These are phyloP conservation scores for Eptesicus fuscus DNA, from an alignment of 2,113 vertebrate genomes.

Conservation along the genomic window DNA sequence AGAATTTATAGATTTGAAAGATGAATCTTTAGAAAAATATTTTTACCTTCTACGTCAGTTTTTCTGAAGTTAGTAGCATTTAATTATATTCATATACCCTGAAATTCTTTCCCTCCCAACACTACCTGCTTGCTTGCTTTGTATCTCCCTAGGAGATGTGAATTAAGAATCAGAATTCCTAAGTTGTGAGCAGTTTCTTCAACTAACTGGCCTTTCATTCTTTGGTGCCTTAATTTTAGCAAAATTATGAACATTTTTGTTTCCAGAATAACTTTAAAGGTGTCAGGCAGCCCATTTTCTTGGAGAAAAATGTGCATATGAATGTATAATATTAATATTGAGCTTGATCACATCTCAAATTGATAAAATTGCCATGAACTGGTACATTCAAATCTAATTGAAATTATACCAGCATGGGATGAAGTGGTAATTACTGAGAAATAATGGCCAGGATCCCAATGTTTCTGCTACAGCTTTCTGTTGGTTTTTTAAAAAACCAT, in stretches of 20 bases:
- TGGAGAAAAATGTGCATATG: neutral
- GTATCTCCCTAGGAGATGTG: neutral
- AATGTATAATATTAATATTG: neutral
- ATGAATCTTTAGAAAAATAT: neutral
- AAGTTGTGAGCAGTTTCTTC: neutral
- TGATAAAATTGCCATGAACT: neutral
- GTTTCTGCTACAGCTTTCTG: neutral
- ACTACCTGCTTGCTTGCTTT: neutral
- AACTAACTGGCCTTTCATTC: neutral
- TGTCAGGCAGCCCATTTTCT: neutral
- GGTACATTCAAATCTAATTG: neutral
- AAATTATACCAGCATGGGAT: neutral
- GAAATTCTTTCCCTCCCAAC: neutral
- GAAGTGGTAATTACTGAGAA: neutral
- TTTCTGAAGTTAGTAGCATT: neutral
- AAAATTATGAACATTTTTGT: neutral
- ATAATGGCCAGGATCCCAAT: neutral
- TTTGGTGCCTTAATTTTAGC: neutral
- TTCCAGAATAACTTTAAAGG: neutral
- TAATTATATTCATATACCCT: neutral
- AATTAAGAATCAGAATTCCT: neutral
- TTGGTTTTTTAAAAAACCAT: neutral
- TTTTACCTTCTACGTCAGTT: neutral
- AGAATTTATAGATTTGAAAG: neutral
- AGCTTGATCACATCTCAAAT: neutral